Evolutionary conservation across 2,797 vertebrate genomes (phyloP).

Genomic region (Coranthus polyacanthus): DNA sequence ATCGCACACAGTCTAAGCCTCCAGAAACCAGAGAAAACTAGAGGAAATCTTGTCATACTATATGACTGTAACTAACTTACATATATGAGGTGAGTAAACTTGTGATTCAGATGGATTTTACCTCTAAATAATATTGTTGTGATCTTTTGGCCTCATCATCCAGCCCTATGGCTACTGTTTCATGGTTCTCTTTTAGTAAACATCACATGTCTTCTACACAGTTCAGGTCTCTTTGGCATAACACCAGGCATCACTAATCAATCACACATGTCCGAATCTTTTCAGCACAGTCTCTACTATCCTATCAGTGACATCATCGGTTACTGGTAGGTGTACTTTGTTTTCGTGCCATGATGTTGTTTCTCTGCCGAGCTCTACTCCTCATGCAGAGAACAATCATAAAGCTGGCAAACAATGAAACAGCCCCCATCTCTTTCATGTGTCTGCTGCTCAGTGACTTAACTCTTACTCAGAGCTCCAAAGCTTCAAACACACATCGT

Average conservation of each 20-base stretch:
- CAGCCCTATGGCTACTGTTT: no score
- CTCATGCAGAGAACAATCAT: conserved; percentile 45
- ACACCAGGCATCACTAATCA: conserved; percentile 29
- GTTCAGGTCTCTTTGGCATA: background rate
- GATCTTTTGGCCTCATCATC: no score
- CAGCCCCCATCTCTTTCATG: conserved; percentile 44
- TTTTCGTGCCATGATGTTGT: conserved; percentile 46
- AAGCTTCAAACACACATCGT: background rate
- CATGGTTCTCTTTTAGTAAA: no score
- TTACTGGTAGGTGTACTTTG: conserved; percentile 4
- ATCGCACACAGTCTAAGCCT: no score
- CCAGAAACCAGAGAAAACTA: no score
- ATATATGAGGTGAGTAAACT: no score
- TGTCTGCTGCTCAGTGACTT: conserved; percentile 35
- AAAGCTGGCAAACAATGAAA: conserved; percentile 51
- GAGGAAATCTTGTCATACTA: no score
- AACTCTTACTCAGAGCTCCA: conserved; percentile 10
- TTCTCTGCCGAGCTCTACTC: conserved; percentile 23
- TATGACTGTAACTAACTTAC: no score
- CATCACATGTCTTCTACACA: no score
- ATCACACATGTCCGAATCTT: conserved; percentile 25
- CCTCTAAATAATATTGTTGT: no score
- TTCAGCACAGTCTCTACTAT: background rate
- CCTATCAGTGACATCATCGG: conserved; percentile 33
- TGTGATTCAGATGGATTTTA: no score